Base-by-base conservation (phyloP, 2,113 vertebrate genomes). In the Condylura cristata region DNA sequence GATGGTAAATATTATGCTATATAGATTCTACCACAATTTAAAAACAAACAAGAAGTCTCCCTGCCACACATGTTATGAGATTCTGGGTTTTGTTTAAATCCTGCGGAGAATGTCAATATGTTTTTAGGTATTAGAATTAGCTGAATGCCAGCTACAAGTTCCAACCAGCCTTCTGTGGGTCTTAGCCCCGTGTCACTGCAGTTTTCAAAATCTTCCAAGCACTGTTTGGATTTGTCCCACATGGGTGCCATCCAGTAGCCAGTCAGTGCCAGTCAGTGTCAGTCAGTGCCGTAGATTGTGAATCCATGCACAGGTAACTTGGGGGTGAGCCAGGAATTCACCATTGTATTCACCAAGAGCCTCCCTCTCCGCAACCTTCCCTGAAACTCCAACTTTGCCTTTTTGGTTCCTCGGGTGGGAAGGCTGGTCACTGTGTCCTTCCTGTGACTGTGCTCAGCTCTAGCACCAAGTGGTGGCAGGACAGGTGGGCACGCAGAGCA, bases 11-110 rank as follows among this genome's bases (percentile, higher is more conserved):
- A 68, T 61, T 26, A 41, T 32, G 11, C 60, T 74, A 48, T 34
- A 13, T 82, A n/a, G 12, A 30, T 78, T 87, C 72, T 74, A 68
- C 17, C 41, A 78, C 8, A 78, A 63, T 32, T 74, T 46, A 48
- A 68, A 34, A 63, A 37, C 37, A 26, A 84, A 16, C 9, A 86
- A n/a, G 12, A 86, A 12, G 16, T 30, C 28, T 71, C 44, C 39
- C 46, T n/a, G 37, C 32, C 41, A 30, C 11, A 22, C 37, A 34
- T 5, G 1, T 68, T 30, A 32, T n/a, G 41, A 61, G 13, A 78
- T 90, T 51, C 41, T 18, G n/a, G 58, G 74, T 60, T 83, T 93
- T 87, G 10, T 61, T 88, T 80, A 90, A 80, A 85, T 63, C 32
- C 53, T 58, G 28, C 37, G 68, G 39, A 71, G 48, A 65, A 80